Conservation (phyloP, 2,113 vertebrate genomes). For the Paramormyrops kingsleyae region DNA sequence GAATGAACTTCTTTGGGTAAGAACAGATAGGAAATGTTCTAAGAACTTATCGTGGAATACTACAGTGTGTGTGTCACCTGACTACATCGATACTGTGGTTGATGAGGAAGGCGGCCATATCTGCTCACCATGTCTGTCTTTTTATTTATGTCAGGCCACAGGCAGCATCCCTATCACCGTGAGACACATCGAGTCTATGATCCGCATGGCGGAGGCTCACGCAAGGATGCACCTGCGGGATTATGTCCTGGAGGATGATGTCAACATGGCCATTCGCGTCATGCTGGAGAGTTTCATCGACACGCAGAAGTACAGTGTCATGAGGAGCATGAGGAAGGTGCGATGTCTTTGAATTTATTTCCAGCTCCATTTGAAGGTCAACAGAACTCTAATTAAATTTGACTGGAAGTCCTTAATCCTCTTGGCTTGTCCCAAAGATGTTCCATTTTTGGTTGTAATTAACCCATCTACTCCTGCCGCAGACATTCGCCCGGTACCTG, state of each 20-base stretch:
- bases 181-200: slow-evolving; percentile 96
- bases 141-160: slow-evolving; percentile 64
- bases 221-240: slow-evolving; percentile 92
- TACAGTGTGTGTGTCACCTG: background rate
- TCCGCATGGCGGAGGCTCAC: slow-evolving; percentile 94
- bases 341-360: background rate
- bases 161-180: slow-evolving; percentile 98
- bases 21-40: background rate
- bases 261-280: slow-evolving; percentile 97
- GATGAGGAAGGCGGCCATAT: background rate
- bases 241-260: slow-evolving; percentile 89
- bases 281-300: slow-evolving; percentile 99
- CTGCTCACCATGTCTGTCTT: background rate
- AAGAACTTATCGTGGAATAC: background rate
- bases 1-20: background rate
- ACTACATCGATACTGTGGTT: background rate
- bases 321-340: slow-evolving; percentile 95
- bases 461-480: background rate
- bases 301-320: slow-evolving; percentile 96
- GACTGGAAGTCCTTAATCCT: background rate
- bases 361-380: background rate
- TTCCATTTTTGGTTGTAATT: background rate
- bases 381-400: background rate
- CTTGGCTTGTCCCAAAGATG: background rate
- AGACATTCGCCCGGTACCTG: slow-evolving; percentile 93